Evolutionary conservation across 2,797 vertebrate species (phyloP), one percentile per base, ranked within the genome.

Genomic region (Paguma larvata): DNA sequence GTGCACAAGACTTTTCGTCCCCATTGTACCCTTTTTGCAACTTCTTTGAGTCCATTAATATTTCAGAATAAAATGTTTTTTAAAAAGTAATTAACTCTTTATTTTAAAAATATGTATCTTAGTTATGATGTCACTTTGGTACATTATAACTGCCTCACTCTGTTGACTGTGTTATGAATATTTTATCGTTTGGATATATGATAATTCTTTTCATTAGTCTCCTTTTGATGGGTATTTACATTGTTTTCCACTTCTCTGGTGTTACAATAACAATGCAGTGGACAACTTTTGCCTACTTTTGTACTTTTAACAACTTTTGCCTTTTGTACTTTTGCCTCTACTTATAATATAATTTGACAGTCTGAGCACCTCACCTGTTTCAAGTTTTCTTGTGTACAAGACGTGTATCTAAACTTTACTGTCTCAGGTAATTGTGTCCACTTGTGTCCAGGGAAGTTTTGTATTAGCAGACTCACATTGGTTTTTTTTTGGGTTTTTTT

Each of bases 21-120:
- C 79, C 68, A 89, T 2, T 85, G 59, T 53, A 21, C 59, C 88
- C 88, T 77, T 77, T 59, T 84, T 96, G 21, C 16, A 80, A 38
- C 41, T 53, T 84, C 59, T 77, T 70, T 68, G 8, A 91, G 48
- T 67, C 72, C 62, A 92, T 53, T 94, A 92, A 72, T 78, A 94
- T 63, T 88, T 93, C 38, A 44, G 77, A 91, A 68, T 82, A 75
- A 85, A 65, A 83, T 83, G 15, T 59, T 92, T 83, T 89, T 59
- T 15, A 9, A 79, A 95, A 91, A 83, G 15, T 48, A 85, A 63
- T 41, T n/a, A 62, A 41, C 53, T 59, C 59, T 73, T 78, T 46
- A 70, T 38, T 82, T n/a, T 10, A 16, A 44, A 63, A 44, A 95
- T 80, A 32, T 53, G 2, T 23, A 38, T 27, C 23, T n/a, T 68